Conservation (phyloP, 2,888 invertebrate species). For the Thyatira batis region DNA sequence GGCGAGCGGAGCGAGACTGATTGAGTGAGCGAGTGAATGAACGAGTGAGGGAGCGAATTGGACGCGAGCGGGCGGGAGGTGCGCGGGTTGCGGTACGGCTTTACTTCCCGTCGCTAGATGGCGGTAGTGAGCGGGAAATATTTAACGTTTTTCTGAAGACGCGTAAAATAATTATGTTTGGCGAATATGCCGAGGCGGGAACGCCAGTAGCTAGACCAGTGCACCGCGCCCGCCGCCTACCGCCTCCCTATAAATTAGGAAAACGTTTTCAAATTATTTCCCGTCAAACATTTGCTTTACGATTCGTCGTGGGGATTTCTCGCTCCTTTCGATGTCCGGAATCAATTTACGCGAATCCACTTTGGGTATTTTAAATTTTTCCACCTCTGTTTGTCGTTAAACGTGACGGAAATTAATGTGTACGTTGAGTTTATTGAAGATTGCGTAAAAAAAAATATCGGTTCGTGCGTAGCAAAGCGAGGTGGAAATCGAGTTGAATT, state of each 20-base stretch:
- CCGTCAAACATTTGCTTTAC: constrained; percentile 68
- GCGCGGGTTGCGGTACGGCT: constrained; percentile 31
- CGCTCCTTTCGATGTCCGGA: constrained; percentile 63
- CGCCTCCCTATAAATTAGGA: constrained; percentile 65
- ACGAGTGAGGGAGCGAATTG: constrained; percentile 41
- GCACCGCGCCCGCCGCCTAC: no score
- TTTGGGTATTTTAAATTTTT: constrained; percentile 64
- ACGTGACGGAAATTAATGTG: constrained; percentile 76
- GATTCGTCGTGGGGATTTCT: constrained; percentile 46
- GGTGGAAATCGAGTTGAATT: constrained; percentile 40
- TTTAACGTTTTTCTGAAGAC: constrained; percentile 25
- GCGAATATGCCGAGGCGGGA: constrained; percentile 17
- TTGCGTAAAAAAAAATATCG: constrained; percentile 41
- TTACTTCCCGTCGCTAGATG: constrained; percentile 54
- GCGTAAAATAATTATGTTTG: constrained; percentile 16
- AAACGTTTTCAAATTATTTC: constrained; percentile 73
- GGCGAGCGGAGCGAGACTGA: constrained; percentile 67
- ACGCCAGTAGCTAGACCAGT: constrained; percentile 28
- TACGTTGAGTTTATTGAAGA: constrained; percentile 60
- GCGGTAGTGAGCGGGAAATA: constrained; percentile 39
- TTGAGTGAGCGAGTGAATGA: constrained; percentile 55
- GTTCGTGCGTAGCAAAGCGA: constrained; percentile 32
- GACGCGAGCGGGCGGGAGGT: constrained; percentile 18
- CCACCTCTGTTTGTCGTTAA: constrained; percentile 57
- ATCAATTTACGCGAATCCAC: constrained; percentile 73